Percentiles rank a stretch among this genome's conserved stretches.
Conservation (phyloP, 2,797 vertebrate genomes). For the Tympanoctomys barrerae region DNA sequence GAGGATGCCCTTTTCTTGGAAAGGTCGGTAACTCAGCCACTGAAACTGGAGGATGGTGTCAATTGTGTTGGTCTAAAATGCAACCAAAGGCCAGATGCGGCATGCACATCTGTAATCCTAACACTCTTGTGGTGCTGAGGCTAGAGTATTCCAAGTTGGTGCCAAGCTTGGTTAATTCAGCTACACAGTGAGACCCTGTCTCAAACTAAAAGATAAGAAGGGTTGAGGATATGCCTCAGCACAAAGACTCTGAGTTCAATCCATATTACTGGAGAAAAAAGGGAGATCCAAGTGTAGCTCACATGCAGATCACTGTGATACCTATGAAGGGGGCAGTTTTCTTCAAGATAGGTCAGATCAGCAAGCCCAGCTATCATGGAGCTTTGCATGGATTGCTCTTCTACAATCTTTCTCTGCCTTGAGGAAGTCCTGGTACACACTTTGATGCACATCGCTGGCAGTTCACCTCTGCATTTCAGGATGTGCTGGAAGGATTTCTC, state of each 20-base stretch:
- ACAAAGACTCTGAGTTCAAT: background rate
- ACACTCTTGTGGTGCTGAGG: background rate
- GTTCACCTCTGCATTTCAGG: background rate
- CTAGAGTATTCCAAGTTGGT: background rate
- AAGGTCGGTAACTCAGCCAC: background rate
- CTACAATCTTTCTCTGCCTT: background rate
- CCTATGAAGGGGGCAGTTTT: background rate
- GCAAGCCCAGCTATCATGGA: background rate
- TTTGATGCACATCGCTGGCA: background rate
- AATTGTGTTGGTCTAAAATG: background rate
- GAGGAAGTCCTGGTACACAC: fast-evolving
- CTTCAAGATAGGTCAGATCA: background rate
- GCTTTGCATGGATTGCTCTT: background rate
- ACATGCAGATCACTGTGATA: background rate
- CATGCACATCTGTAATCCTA: background rate
- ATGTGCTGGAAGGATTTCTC: background rate
- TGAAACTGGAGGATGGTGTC: too few relatives aligned
- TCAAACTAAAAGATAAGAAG: background rate
- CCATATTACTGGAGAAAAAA: background rate
- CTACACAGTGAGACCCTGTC: background rate
- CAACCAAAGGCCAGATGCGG: background rate
- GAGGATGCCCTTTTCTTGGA: background rate
- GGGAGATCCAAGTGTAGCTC: background rate
- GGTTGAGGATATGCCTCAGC: background rate
- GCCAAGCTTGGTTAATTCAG: background rate